Percentiles rank a stretch among this genome's conserved stretches.
These are phyloP conservation scores for Chrysaora quinquecirrha DNA, from an alignment of 30 jellyfish, hydroid and myxozoan genomes.

Conservation along the genomic window DNA sequence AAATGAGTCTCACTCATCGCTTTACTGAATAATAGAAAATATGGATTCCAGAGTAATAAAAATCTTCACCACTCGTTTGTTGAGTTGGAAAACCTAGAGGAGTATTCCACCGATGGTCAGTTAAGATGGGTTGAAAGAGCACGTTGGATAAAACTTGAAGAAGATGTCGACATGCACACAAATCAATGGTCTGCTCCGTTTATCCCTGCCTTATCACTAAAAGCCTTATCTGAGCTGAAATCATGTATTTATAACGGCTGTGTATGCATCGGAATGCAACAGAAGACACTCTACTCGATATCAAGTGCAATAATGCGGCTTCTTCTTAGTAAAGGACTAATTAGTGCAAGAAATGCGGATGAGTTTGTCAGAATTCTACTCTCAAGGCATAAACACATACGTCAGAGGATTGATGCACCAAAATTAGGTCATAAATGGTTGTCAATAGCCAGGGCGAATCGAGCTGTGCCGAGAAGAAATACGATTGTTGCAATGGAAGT, in stretches of 20 bases:
- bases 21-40: no score
- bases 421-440: slow-evolving; percentile 42
- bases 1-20: no score
- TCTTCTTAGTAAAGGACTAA: slow-evolving; percentile 23
- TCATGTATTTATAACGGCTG: slow-evolving; percentile 38
- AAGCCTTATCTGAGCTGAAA: slow-evolving; percentile 63
- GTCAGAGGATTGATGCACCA: slow-evolving; percentile 35
- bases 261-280: slow-evolving; percentile 51
- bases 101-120: not conserved
- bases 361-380: slow-evolving; percentile 16
- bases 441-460: slow-evolving; percentile 5
- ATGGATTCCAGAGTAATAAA: not conserved
- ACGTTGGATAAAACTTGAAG: slow-evolving; percentile 90
- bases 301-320: slow-evolving; percentile 37
- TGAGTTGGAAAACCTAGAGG: slow-evolving; percentile 55
- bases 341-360: slow-evolving; percentile 12
- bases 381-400: slow-evolving; percentile 68
- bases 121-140: slow-evolving; percentile 72
- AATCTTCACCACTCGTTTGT: slow-evolving; percentile 57
- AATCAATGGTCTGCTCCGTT: slow-evolving; percentile 85
- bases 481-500: slow-evolving; percentile 9
- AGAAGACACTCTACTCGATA: slow-evolving; percentile 4
- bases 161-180: slow-evolving; percentile 73
- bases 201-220: slow-evolving; percentile 63
- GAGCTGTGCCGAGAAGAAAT: slow-evolving; percentile 18